Conservation (phyloP, 2,113 vertebrate genomes). For the Galemys pyrenaicus region DNA sequence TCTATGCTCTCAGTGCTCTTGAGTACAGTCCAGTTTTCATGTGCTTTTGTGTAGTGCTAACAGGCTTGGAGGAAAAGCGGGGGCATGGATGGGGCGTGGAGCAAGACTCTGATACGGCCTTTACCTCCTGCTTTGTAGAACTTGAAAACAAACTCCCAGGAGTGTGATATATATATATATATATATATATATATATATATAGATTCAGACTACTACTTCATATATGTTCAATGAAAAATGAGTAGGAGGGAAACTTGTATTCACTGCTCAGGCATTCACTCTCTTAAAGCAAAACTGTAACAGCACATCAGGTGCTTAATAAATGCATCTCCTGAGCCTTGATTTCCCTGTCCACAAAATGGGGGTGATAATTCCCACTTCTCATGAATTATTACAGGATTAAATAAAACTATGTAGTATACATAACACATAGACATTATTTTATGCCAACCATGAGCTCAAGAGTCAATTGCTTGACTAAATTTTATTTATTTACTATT, state of each 20-base stretch:
- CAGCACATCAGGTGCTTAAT: neutral
- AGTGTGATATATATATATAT: neutral
- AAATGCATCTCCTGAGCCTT: neutral
- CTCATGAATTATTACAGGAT: neutral
- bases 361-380: neutral
- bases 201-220: neutral
- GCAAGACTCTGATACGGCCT: neutral
- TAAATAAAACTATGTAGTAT: neutral
- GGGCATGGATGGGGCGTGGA: neutral
- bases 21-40: neutral
- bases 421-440: neutral
- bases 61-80: neutral
- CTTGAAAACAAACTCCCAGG: neutral
- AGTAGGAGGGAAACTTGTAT: neutral
- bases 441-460: neutral
- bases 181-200: too few species aligned
- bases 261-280: neutral
- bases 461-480: neutral
- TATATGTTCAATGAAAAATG: neutral
- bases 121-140: neutral
- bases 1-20: neutral
- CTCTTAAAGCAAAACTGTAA: neutral
- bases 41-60: neutral
- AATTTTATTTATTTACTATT: neutral
- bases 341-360: neutral